Evolutionary conservation across 2,888 invertebrate species (phyloP).

Genomic region (Lasioglossum zephyrum): DNA sequence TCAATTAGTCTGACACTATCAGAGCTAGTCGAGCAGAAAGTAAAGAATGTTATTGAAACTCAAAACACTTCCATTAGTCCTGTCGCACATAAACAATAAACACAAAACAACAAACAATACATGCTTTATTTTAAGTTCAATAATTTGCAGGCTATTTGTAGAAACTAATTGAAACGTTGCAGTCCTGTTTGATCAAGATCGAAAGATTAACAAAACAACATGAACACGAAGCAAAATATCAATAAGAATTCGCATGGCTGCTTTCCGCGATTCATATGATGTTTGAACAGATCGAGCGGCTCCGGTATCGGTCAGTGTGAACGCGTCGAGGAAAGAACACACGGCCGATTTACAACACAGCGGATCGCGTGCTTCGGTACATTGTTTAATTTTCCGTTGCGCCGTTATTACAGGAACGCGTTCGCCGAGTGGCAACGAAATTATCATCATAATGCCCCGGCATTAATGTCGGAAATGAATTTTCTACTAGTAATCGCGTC

Average conservation of each 20-base stretch:
- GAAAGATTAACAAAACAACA: not conserved
- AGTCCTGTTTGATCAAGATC: slow-evolving; percentile 2
- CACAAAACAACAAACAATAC: not conserved
- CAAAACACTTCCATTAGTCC: not conserved
- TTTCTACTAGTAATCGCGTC: slow-evolving; percentile 33
- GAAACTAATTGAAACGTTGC: not conserved
- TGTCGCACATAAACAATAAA: not conserved
- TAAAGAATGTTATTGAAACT: not conserved
- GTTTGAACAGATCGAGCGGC: not conserved
- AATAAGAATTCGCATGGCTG: not conserved
- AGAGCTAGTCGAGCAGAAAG: not conserved
- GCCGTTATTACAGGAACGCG: not conserved
- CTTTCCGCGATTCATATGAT: not conserved
- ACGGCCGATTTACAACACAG: not conserved
- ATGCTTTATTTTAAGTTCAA: not conserved
- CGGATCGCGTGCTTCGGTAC: not conserved
- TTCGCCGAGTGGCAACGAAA: not conserved
- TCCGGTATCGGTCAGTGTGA: not conserved
- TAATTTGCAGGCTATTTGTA: not conserved
- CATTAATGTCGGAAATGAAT: slow-evolving; percentile 31
- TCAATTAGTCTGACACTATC: not conserved
- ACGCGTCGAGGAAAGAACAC: not conserved
- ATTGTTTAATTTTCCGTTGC: slow-evolving; percentile 1
- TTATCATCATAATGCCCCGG: slow-evolving; percentile 33
- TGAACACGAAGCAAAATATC: not conserved